phyloP scores from a whole-genome alignment of 64 coral and sea anemone genomes.

The Pachyseris speciosa region DNA sequence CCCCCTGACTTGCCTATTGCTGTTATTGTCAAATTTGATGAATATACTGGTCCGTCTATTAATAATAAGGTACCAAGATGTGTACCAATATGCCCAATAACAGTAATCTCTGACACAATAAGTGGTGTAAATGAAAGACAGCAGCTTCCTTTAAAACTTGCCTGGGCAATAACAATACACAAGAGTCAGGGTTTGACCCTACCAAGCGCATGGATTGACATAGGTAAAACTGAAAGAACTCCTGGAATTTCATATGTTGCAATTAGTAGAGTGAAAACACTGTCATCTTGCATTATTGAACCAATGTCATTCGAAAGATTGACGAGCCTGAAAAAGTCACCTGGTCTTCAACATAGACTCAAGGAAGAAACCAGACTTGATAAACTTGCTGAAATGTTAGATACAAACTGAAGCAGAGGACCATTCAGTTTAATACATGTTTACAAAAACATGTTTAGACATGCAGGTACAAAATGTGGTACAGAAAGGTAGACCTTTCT shows the following conservation, averaged over 20 bases:
- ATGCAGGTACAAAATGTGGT: no score
- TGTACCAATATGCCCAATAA: constrained; percentile 30
- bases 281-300: constrained; percentile 14
- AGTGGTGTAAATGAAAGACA: background rate
- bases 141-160: constrained; percentile 2
- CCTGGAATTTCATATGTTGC: constrained; percentile 12
- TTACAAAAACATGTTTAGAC: no score
- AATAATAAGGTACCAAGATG: background rate
- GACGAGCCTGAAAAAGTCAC: constrained; percentile 1
- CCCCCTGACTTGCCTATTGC: constrained; percentile 51
- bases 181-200: constrained; percentile 1
- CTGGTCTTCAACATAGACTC: background rate
- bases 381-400: background rate
- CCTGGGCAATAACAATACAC: constrained; percentile 24
- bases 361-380: constrained; percentile 13
- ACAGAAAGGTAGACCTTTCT: no score
- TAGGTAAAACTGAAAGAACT: constrained; percentile 29
- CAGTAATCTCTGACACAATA: background rate
- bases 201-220: constrained; percentile 17
- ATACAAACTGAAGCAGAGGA: no score
- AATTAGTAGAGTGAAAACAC: constrained; percentile 13
- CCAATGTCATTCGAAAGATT: constrained; percentile 15
- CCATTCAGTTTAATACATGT: no score
- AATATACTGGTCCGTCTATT: constrained; percentile 9
- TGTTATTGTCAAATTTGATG: constrained; percentile 51